These are phyloP conservation scores for Chionodraco myersi DNA, from an alignment of 2,113 vertebrate species.

Conservation along the genomic window DNA sequence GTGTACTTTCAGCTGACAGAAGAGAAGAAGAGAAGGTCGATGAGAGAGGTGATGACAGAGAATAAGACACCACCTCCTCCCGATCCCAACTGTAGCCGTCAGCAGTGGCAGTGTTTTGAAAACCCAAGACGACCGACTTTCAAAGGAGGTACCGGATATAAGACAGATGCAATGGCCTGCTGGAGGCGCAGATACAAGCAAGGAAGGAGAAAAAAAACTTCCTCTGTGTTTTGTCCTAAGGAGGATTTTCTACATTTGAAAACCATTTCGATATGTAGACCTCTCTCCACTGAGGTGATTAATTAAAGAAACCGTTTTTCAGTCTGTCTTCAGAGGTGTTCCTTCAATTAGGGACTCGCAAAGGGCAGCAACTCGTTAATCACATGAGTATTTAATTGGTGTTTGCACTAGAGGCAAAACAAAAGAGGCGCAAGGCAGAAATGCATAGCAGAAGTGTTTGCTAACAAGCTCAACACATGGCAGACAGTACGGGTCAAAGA, in stretches of 20 bases:
- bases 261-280: conserved; percentile 3
- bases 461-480: conserved; percentile 47
- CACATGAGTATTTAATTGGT: conserved; percentile 66
- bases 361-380: conserved; percentile 54
- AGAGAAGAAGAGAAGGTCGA: conserved; percentile 18
- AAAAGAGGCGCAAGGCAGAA: conserved; percentile 26
- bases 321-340: conserved; percentile 13
- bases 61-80: conserved; percentile 13
- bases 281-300: conserved; percentile 38
- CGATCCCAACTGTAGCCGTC: conserved; percentile 31
- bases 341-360: neutral
- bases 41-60: conserved; percentile 43
- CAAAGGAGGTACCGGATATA: conserved; percentile 51
- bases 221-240: conserved; percentile 1
- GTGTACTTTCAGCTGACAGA: conserved; percentile 1
- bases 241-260: conserved; percentile 17
- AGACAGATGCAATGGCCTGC: conserved; percentile 49
- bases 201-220: neutral
- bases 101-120: conserved; percentile 45
- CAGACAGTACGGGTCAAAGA: conserved; percentile 25
- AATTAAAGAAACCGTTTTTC: conserved; percentile 51
- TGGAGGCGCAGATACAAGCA: no score
- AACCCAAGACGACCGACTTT: conserved; percentile 45
- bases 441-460: conserved; percentile 4
- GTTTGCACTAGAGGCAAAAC: conserved; percentile 37